Evolutionary conservation across 1,140 invertebrate species (phyloP).

Genomic region (Elysia chlorotica): DNA sequence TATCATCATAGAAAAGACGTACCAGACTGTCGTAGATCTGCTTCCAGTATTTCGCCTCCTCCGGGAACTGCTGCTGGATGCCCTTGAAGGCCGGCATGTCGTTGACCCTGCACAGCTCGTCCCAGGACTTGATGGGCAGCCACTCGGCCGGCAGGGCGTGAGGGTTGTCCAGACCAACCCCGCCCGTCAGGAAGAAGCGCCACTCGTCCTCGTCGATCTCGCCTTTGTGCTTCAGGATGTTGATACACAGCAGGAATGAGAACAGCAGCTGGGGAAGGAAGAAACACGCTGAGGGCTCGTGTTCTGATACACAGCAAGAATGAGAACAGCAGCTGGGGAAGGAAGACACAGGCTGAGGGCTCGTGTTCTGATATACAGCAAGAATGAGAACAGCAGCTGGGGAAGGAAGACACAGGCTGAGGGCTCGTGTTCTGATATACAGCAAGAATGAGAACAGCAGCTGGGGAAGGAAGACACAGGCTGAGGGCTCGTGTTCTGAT

Average conservation of each 20-base stretch:
- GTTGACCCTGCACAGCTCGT: conserved; percentile 74
- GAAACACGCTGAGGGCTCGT: too few species aligned
- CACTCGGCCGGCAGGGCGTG: conserved; percentile 68
- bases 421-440: too few species aligned
- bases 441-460: neutral
- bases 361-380: too few species aligned
- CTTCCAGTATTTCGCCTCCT: neutral
- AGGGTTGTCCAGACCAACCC: conserved; percentile 61
- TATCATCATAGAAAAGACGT: too few species aligned
- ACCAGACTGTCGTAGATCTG: conserved; percentile 13
- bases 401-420: too few species aligned
- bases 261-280: conserved; percentile 49
- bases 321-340: conserved; percentile 3
- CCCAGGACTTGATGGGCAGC: conserved; percentile 86
- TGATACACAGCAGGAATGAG: conserved; percentile 60
- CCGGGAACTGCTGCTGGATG: conserved; percentile 25
- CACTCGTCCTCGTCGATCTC: conserved; percentile 58
- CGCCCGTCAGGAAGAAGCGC: conserved; percentile 61
- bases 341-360: too few species aligned
- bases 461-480: too few species aligned
- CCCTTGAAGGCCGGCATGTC: conserved; percentile 63
- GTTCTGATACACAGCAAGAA: too few species aligned
- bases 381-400: neutral
- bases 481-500: too few species aligned
- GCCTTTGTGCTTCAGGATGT: conserved; percentile 61